phyloP scores from a whole-genome alignment of 1,140 invertebrate genomes.

The Battus philenor region DNA sequence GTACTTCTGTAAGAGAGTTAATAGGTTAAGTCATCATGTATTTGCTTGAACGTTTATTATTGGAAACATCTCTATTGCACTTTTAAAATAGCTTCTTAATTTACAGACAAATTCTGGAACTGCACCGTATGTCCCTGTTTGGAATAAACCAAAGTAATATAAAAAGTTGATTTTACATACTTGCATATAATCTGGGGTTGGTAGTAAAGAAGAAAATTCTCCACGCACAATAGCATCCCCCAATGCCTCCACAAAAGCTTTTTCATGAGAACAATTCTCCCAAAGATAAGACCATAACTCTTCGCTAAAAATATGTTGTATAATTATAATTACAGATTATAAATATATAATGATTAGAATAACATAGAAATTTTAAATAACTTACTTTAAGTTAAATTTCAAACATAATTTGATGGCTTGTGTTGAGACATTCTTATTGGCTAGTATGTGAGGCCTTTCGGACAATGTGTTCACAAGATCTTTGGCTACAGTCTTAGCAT shows the following conservation, averaged over 20 bases:
- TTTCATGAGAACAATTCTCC: slow-evolving; percentile 53
- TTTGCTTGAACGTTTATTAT: background rate
- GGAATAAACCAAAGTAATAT: no score
- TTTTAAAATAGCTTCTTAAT: no score
- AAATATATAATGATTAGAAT: background rate
- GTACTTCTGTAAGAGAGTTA: no score
- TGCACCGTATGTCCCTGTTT: no score
- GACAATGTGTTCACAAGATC: slow-evolving; percentile 42
- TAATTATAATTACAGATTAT: no score
- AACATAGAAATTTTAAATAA: background rate
- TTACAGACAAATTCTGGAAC: no score
- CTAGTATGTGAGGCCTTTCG: slow-evolving; percentile 48
- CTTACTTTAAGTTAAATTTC: slow-evolving; percentile 52
- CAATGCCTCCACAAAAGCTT: slow-evolving; percentile 58
- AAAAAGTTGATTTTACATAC: slow-evolving; percentile 23
- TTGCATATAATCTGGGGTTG: slow-evolving; percentile 57
- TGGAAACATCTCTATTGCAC: no score
- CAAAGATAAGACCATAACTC: slow-evolving; percentile 56
- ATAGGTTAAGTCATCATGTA: no score
- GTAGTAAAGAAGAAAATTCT: slow-evolving; percentile 36
- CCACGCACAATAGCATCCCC: slow-evolving; percentile 57
- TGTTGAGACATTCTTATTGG: slow-evolving; percentile 48
- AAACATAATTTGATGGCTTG: slow-evolving; percentile 51
- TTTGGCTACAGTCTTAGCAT: slow-evolving; percentile 34
- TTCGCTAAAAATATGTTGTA: slow-evolving; percentile 35